Evolutionary conservation across 2,888 invertebrate genomes (phyloP), one percentile per base, ranked within the genome.

Genomic region (Beris chalybata): DNA sequence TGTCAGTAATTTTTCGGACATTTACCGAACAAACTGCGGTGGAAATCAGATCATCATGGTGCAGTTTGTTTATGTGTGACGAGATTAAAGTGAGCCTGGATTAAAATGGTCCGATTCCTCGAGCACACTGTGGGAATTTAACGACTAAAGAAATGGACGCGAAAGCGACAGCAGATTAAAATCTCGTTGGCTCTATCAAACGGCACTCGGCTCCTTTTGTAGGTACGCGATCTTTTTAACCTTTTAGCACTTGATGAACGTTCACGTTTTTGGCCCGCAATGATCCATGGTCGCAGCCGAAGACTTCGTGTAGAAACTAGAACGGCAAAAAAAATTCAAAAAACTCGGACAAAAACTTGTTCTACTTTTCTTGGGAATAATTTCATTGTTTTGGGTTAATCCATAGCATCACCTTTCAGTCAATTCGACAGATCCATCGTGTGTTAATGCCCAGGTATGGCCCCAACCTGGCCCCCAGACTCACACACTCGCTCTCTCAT

Each of bases 241-340:
- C 45, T 58, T 58, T 58, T 58, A 58, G 58, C 58, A 58, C 58
- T 58, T 58, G 58, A 58, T 30, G 47, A 58, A 47, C 58, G 47
- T 31, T 45, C 58, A 58, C 58, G 58, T 47, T 58, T 58, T 58
- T 58, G 58, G 58, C 58, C 58, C 47, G 0, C 58, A 58, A 58
- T 58, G 47, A 47, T 45, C 58, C 45, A 47, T 45, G 13, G 31
- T 43, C 9, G 43, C 43, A 43, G 32, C 7, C 12, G 15, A 6
- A 9, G 29, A 5, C 22, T 52, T 52, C 52, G 29, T 29, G 29
- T 52, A 22, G 2, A 15, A 52, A 52, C 52, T 52, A 52, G 52
- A 52, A 52, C 29, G 4, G 29, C 9, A 22, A 12, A 4, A 22
- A 9, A 22, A 22, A n/a, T n/a, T n/a, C 13, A 2, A 22, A 13